Evolutionary conservation across 1,140 invertebrate species (phyloP).

Genomic region (Ladona fulva): DNA sequence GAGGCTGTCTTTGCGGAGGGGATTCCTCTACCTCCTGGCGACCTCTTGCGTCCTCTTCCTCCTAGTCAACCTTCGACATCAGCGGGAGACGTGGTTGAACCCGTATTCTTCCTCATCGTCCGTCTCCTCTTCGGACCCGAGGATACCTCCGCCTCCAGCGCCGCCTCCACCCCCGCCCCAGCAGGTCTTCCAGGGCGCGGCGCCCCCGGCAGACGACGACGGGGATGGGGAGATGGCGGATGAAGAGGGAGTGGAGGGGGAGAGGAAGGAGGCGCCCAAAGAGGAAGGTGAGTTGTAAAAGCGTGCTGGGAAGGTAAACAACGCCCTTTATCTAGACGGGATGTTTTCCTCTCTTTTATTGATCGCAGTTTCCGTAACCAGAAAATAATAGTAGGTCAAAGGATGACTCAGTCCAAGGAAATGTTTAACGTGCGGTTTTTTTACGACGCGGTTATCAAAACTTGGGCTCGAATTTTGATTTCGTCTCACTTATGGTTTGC

Average conservation of each 20-base stretch:
- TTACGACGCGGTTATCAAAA: background rate
- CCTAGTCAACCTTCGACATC: conserved; percentile 36
- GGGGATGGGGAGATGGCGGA: background rate
- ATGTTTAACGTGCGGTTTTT: conserved; percentile 18
- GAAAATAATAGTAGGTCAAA: background rate
- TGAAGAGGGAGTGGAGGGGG: background rate
- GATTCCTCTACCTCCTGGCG: conserved; percentile 40
- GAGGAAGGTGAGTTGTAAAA: background rate
- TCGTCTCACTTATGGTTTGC: too few relatives aligned
- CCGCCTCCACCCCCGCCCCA: conserved; percentile 12
- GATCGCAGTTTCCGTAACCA: conserved; percentile 14
- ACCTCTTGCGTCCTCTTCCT: conserved; percentile 37
- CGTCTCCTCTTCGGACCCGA: conserved; percentile 19
- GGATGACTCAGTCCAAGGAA: background rate
- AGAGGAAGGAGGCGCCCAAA: conserved; percentile 9
- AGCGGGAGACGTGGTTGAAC: conserved; percentile 33
- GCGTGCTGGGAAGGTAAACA: background rate
- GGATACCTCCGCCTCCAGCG: conserved; percentile 15
- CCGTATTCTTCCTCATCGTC: conserved; percentile 30
- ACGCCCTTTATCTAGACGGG: conserved; percentile 19
- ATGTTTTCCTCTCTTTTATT: conserved; percentile 20
- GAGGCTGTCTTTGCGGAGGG: conserved; percentile 40
- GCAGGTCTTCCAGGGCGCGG: background rate
- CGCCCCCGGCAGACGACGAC: background rate
- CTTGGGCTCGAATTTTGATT: too few relatives aligned